Evolutionary conservation across 2,888 invertebrate genomes (phyloP), one percentile per base, ranked within the genome.

Genomic region (Eucera pruinosa): DNA sequence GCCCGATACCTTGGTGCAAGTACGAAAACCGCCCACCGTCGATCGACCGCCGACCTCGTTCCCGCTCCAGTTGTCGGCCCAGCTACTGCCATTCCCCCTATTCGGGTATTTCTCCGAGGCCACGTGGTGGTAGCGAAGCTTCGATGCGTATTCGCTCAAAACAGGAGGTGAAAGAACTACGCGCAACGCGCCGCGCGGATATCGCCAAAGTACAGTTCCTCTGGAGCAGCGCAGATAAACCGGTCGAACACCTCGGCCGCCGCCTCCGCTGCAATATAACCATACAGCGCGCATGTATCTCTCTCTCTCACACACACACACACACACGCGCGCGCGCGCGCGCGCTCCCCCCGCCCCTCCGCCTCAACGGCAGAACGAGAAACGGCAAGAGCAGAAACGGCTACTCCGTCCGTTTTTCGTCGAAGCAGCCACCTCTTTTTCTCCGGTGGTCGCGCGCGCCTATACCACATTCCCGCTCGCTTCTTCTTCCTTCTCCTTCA

Each of bases 211-310:
- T 13, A 97, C 94, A 23, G 93, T 93, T 30, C 96, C 96, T 75
- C 95, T 95, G 23, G 95, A 94, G 88, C 96, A 96, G 33, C 96
- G 94, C 60, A 96, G 94, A 92, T 96, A 96, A 43, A 96, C 95
- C 0, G 96, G 96, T 43, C 95, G 95, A 58, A 96, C 96, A 2
- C 95, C 96, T 66, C 95, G 94, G 72, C 94, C 92, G 70, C 92
- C 91, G 67, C 92, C 94, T 7, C 95, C 95, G 89, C 96, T 96
- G 93, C 43, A 94, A 94, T 78, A 91, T 50, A 15, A 80, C 4
- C 25, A 36, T 30, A 5, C 2, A 30, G 2, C 2, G 6, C 30
- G 30, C 6, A 30, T 30, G 6, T 30, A 5, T 30, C 6, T 30
- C 30, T 30, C 6, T 30, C 6, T 30, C 30, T 30, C 30, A n/a